A percentile compares a stretch with the other conserved stretches of the same genome.
These are phyloP conservation scores for Scotopteryx bipunctaria DNA, from an alignment of 2,888 invertebrate genomes.

Conservation along the genomic window DNA sequence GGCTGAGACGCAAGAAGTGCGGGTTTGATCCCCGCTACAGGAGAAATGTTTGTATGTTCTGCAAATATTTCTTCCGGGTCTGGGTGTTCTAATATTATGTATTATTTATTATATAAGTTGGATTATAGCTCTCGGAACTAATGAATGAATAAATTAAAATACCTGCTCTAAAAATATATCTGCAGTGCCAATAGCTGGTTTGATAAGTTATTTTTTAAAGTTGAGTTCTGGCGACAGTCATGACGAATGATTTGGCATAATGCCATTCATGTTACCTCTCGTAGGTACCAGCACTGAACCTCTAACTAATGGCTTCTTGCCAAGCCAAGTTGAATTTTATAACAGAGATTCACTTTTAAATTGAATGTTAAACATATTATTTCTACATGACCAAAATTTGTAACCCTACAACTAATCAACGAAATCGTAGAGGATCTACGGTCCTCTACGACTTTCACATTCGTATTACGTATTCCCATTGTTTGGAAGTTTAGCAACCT, in stretches of 20 bases:
- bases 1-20: too few species aligned
- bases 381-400: neutral
- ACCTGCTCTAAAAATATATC: conserved; percentile 1
- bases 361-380: neutral
- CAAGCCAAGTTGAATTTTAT: conserved; percentile 34
- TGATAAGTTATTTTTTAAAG: conserved; percentile 33
- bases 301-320: conserved; percentile 41
- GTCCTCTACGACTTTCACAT: neutral
- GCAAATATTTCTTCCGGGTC: too few species aligned
- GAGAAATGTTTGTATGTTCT: too few species aligned
- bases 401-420: neutral
- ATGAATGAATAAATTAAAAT: neutral
- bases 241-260: conserved; percentile 41
- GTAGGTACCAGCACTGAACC: conserved; percentile 33
- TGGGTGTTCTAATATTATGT: too few species aligned
- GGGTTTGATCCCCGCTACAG: too few species aligned
- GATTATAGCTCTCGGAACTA: too few species aligned
- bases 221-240: conserved; percentile 29
- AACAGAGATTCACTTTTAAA: conserved; percentile 1
- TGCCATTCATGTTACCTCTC: conserved; percentile 47
- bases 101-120: too few species aligned
- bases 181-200: conserved; percentile 13
- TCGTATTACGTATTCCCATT: neutral
- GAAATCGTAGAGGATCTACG: conserved; percentile 4
- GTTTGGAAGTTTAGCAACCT: neutral